Conservation (phyloP, 1,140 invertebrate species). For the Drosophila parabipectinata region DNA sequence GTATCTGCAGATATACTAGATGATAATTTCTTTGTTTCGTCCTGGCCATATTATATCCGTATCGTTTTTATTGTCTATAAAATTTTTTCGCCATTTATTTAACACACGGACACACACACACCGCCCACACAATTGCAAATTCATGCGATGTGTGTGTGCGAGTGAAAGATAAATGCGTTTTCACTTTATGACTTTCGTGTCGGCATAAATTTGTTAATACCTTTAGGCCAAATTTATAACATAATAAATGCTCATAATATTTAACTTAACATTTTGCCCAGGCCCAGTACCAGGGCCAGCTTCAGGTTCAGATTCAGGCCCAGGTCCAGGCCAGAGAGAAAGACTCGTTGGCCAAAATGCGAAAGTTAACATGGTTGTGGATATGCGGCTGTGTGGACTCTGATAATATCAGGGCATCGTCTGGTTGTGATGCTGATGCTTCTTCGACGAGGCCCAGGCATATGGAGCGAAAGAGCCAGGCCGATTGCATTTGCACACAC, state of each 20-base stretch:
- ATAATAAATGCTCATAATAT: constrained; percentile 83
- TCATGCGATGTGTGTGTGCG: constrained; percentile 17
- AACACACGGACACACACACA: constrained; percentile 17
- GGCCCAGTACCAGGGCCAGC: constrained; percentile 15
- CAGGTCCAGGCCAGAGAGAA: constrained; percentile 24
- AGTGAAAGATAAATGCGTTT: constrained; percentile 81
- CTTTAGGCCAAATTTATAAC: constrained; percentile 84
- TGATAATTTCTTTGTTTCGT: constrained; percentile 66
- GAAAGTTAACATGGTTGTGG: constrained; percentile 70
- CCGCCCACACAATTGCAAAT: constrained; percentile 22
- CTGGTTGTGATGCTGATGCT: constrained; percentile 24
- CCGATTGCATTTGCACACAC: constrained; percentile 50
- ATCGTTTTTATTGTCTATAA: constrained; percentile 71
- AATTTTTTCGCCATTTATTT: constrained; percentile 73
- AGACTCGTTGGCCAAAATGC: constrained; percentile 60
- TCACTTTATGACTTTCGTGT: constrained; percentile 83
- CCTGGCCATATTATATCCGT: constrained; percentile 59
- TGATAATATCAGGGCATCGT: constrained; percentile 70
- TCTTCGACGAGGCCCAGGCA: constrained; percentile 35
- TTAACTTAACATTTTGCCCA: constrained; percentile 78
- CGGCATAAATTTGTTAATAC: constrained; percentile 83
- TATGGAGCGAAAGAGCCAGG: constrained; percentile 6
- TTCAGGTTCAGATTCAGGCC: constrained; percentile 22
- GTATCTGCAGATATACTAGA: constrained; percentile 32
- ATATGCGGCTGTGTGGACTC: constrained; percentile 22